Evolutionary conservation across 2,888 invertebrate genomes (phyloP), one percentile per base, ranked within the genome.

Genomic region (Synanthedon myopaeformis): DNA sequence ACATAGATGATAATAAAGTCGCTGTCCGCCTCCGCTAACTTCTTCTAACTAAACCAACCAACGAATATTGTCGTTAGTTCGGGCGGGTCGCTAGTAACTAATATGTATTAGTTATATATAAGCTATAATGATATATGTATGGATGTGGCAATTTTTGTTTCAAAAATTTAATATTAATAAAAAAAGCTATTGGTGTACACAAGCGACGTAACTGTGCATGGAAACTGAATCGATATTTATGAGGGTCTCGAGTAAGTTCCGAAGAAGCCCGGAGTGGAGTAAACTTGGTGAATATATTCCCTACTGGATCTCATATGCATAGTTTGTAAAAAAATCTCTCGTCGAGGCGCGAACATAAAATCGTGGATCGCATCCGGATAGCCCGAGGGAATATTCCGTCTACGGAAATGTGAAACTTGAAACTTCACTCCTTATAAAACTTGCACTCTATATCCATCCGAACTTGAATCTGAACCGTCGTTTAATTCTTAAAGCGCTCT

Each of bases 291-390:
- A 65, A 65, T 65, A 66, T 67, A 62, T 66, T 62, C 62, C 58
- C 52, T 17, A 17, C 17, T 51, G 55, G 59, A 64, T 64, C 66
- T 74, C 69, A 63, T 73, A 76, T 76, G 70, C 74, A 76, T 78
- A 79, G 72, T 79, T 77, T 72, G 74, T 71, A 69, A 73, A 75
- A 23, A 76, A 77, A 72, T 70, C 70, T 69, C 63, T 63, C 60
- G 65, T 61, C 60, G 65, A 70, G 61, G 70, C 69, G 75, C 58
- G 68, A 72, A 72, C 70, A 70, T 72, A 74, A 72, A 72, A 67
- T 66, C 59, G 64, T 55, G 64, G 64, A 74, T 73, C 62, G 75
- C 67, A 35, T 73, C 77, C 78, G 73, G 52, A 70, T 53, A 64
- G 65, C 62, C 59, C 54, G 53, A 56, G 63, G 57, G 59, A 49